Evolutionary conservation across 37 sponge, comb jelly and placozoan species (phyloP).

Genomic region (Beroe ovata): DNA sequence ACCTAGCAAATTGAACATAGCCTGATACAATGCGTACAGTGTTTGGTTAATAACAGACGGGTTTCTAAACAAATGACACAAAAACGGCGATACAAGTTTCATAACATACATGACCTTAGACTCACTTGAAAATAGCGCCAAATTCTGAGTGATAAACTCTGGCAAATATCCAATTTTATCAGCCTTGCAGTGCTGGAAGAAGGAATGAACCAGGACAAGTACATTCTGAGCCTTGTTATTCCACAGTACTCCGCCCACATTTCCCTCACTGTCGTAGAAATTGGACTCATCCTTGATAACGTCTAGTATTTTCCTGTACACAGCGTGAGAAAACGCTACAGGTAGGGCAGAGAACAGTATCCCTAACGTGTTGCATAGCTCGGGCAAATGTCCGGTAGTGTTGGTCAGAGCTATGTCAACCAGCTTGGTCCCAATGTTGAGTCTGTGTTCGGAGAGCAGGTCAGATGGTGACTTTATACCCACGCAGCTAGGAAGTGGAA

Average conservation of each 20-base stretch:
- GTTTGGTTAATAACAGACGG: conserved; percentile 5
- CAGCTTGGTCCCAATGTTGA: conserved; percentile 26
- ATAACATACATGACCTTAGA: conserved; percentile 21
- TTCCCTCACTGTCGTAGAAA: conserved; percentile 36
- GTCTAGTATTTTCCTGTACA: conserved; percentile 12
- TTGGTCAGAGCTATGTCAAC: conserved; percentile 28
- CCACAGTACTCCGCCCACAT: conserved; percentile 26
- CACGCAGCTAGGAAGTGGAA: not conserved
- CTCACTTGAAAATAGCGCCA: not conserved
- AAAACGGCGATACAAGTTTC: conserved; percentile 48
- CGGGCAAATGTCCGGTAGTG: conserved; percentile 12
- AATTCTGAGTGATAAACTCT: conserved; percentile 59
- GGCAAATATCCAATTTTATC: conserved; percentile 39
- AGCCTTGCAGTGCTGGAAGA: conserved; percentile 49
- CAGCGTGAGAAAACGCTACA: conserved; percentile 39
- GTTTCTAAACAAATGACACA: not conserved
- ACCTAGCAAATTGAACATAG: conserved; percentile 18
- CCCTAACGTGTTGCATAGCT: conserved; percentile 40
- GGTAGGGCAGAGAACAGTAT: conserved; percentile 36
- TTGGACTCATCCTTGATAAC: not conserved
- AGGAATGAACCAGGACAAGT: conserved; percentile 26
- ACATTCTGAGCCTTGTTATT: conserved; percentile 21
- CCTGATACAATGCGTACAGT: conserved; percentile 37
- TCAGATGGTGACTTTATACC: not conserved
- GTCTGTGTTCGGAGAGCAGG: not conserved